Evolutionary conservation across 2,888 invertebrate species (phyloP).

Genomic region (Gymnoscelis rufifasciata): DNA sequence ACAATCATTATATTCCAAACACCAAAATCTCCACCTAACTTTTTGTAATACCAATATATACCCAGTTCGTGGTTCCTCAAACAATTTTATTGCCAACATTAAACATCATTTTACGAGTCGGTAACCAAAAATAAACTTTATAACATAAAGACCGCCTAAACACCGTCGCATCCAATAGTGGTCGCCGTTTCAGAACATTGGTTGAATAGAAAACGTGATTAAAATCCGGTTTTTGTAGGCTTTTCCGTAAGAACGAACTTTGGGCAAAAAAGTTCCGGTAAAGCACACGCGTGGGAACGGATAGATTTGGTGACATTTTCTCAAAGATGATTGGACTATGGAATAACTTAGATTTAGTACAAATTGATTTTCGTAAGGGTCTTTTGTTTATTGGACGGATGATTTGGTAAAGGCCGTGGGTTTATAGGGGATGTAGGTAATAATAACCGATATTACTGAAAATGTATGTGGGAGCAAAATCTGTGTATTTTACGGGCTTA

Average conservation of each 20-base stretch:
- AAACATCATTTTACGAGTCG: not conserved
- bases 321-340: conserved; percentile 26
- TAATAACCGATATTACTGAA: too few species aligned
- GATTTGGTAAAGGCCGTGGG: too few species aligned
- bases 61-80: not conserved
- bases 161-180: conserved; percentile 35
- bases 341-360: not conserved
- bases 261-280: conserved; percentile 69
- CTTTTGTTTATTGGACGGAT: too few species aligned
- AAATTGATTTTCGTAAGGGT: too few species aligned
- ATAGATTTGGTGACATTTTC: conserved; percentile 24
- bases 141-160: conserved; percentile 17
- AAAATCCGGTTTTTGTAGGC: conserved; percentile 61
- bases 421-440: too few species aligned
- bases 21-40: too few species aligned
- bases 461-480: too few species aligned
- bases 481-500: too few species aligned
- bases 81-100: not conserved
- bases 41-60: not conserved
- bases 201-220: conserved; percentile 73
- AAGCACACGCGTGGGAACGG: conserved; percentile 75
- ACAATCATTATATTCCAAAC: too few species aligned
- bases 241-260: conserved; percentile 62
- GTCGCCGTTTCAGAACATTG: conserved; percentile 39
- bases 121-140: conserved; percentile 8